Base-by-base conservation (phyloP, 2,797 vertebrate genomes). In the Glyptemys insculpta region DNA sequence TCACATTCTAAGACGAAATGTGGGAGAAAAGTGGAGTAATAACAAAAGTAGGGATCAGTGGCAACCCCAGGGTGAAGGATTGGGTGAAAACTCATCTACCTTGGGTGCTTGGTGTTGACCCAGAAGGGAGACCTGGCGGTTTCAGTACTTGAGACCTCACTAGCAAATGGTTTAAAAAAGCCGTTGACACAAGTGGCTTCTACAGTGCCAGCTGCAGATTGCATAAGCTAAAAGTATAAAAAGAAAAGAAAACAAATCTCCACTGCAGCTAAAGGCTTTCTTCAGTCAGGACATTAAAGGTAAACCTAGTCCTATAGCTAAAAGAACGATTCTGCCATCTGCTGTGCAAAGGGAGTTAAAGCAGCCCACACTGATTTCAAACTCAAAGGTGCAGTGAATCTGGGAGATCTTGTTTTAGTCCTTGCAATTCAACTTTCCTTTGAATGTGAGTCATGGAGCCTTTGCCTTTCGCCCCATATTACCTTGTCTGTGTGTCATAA, bases 271-370 rank as follows among this genome's bases (percentile, higher is more conserved):
- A 68, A 89, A 79, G 84, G 44, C 74, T 52, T 72, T 57, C 6
- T 56, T 21, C 57, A 91, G 56, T 65, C 68, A 54, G 85, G 72
- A 91, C 31, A 53, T 50, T 19, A 81, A 52, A 68, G 4, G 52
- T 78, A 72, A 68, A 86, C 49, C 25, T 76, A 25, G 29, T 53
- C 41, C 68, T 57, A 19, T 6, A 72, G 8, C 47, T n/a, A 16
- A 44, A 90, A 74, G 80, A 44, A 49, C 92, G 57, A 57, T 8
- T 47, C 87, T 90, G 92, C 87, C 92, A 90, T 72, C 92, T 93
- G 18, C 44, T 37, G 92, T 52, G 11, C 12, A 65, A 54, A 72
- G 18, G 5, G 34, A 31, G 8, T 79, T 41, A 29, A 52, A 76
- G 56, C 79, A 50, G 37, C 50, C 14, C 44, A 78, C 31, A 78